These are phyloP conservation scores for Lottia scabra DNA, from an alignment of 2,888 invertebrate genomes.

Conservation along the genomic window DNA sequence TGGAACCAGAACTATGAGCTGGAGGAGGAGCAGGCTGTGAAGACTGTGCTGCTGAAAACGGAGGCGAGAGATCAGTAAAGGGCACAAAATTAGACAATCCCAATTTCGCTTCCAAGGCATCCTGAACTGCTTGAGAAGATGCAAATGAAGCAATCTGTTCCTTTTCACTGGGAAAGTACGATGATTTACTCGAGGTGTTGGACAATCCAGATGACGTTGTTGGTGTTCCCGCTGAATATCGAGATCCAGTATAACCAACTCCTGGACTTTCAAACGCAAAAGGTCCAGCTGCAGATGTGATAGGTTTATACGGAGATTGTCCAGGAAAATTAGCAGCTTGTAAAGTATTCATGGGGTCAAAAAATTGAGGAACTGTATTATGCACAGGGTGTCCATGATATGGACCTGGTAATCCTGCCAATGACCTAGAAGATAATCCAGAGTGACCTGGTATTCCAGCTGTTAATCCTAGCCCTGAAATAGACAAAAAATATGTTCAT, in stretches of 20 bases:
- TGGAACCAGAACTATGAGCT: constrained; percentile 58
- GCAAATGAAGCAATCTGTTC: constrained; percentile 15
- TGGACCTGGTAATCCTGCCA: constrained; percentile 45
- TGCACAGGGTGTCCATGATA: constrained; percentile 45
- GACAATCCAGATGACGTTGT: constrained; percentile 19
- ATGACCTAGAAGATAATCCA: constrained; percentile 37
- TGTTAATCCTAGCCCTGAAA: constrained; percentile 20
- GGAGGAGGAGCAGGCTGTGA: constrained; percentile 45
- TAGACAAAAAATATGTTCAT: neutral
- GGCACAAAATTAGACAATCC: constrained; percentile 46
- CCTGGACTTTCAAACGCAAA: constrained; percentile 42
- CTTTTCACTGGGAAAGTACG: constrained; percentile 23
- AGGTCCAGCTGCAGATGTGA: constrained; percentile 42
- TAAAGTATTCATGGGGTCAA: constrained; percentile 43
- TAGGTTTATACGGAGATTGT: constrained; percentile 49
- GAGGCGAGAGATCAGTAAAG: constrained; percentile 33
- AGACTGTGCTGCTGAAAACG: constrained; percentile 24
- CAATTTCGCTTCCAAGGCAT: constrained; percentile 38
- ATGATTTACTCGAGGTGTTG: constrained; percentile 16
- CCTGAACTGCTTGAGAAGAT: constrained; percentile 17
- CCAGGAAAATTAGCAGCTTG: constrained; percentile 35
- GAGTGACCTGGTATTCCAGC: constrained; percentile 26
- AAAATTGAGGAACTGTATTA: constrained; percentile 36
- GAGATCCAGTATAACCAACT: constrained; percentile 6
- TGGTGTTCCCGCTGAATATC: constrained; percentile 8